phyloP scores from a whole-genome alignment of 2,113 vertebrate species.

The Epinephelus cyanopodus region DNA sequence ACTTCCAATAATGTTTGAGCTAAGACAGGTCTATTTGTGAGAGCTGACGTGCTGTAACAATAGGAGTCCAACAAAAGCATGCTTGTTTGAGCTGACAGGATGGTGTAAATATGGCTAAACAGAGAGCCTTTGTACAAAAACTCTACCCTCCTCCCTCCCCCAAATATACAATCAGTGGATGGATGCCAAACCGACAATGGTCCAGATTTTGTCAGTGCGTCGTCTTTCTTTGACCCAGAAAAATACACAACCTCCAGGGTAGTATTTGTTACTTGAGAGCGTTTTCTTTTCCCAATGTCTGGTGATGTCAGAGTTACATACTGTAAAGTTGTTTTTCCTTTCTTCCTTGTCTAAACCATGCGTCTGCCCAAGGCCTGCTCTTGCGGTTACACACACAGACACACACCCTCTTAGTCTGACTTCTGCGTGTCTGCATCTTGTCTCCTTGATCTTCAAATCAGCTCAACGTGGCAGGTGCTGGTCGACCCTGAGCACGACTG shows the following conservation, averaged over 20 bases:
- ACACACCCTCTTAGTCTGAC: conserved; percentile 7
- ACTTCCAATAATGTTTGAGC: conserved; percentile 60
- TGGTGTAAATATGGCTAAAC: conserved; percentile 59
- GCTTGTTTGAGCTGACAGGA: conserved; percentile 64
- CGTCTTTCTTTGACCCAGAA: conserved; percentile 42
- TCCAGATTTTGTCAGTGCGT: conserved; percentile 40
- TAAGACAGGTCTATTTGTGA: conserved; percentile 66
- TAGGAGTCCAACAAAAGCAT: conserved; percentile 66
- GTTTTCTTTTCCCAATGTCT: conserved; percentile 21
- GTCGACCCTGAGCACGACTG: conserved; percentile 45
- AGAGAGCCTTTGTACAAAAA: conserved; percentile 47
- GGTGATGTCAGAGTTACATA: conserved; percentile 49
- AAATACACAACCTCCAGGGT: conserved; percentile 25
- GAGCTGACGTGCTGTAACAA: conserved; percentile 59
- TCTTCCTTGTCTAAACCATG: conserved; percentile 40
- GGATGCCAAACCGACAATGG: conserved; percentile 21
- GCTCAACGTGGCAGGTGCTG: conserved; percentile 59
- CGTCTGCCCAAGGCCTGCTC: conserved; percentile 35
- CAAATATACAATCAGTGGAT: conserved; percentile 48
- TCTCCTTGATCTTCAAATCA: conserved; percentile 55
- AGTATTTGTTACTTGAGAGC: conserved; percentile 16
- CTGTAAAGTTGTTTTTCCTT: conserved; percentile 8
- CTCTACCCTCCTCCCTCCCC: background rate
- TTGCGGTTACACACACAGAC: conserved; percentile 37
- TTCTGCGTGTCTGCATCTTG: conserved; percentile 60